A percentile compares a stretch with the other conserved stretches of the same genome.
Conservation (phyloP, 2,888 invertebrate species). For the Amphipoea lucens region DNA sequence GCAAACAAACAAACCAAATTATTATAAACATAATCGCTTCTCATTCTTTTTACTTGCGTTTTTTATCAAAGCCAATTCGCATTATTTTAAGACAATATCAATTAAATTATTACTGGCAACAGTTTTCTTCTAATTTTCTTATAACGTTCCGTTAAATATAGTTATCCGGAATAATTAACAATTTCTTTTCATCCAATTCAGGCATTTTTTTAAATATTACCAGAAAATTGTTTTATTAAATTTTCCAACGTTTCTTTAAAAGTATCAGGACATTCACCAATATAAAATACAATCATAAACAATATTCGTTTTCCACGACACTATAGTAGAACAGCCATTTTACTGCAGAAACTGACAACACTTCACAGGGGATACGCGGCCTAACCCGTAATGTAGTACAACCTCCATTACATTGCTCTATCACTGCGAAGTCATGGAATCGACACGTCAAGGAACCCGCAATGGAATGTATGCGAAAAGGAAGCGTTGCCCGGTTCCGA, state of each 20-base stretch:
- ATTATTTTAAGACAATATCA: not conserved
- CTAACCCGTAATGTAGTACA: constrained; percentile 15
- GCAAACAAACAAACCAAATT: constrained; percentile 23
- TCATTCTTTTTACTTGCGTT: not conserved
- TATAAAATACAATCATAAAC: constrained; percentile 13
- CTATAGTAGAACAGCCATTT: not conserved
- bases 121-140: not conserved
- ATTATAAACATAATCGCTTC: constrained; percentile 18
- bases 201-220: not conserved
- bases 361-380: constrained; percentile 24
- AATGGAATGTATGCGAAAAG: constrained; percentile 54
- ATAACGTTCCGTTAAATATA: not conserved
- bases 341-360: constrained; percentile 38
- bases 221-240: not conserved
- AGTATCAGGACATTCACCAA: not conserved
- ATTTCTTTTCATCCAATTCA: not conserved
- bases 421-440: constrained; percentile 46
- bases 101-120: constrained; percentile 4
- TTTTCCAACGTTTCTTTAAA: constrained; percentile 5
- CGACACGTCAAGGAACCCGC: constrained; percentile 40
- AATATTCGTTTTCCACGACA: constrained; percentile 21
- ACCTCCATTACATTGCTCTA: constrained; percentile 33
- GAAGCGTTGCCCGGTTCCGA: constrained; percentile 29
- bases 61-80: constrained; percentile 25
- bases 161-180: not conserved